These are phyloP conservation scores for Valencia hispanica DNA, from an alignment of 2,797 vertebrate species.

Conservation along the genomic window DNA sequence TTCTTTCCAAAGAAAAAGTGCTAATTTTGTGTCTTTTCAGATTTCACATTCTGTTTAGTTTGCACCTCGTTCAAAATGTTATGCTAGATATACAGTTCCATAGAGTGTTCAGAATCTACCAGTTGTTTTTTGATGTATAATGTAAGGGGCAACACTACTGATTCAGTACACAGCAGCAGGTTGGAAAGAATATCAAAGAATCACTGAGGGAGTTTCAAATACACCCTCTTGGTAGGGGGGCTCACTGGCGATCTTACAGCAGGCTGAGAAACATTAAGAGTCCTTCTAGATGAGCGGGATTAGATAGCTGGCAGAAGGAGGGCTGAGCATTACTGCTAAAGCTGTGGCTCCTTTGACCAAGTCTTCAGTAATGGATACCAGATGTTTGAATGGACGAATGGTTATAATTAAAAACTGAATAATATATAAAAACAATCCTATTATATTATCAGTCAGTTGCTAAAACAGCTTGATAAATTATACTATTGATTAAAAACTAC, in stretches of 20 bases:
- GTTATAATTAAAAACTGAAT: neutral
- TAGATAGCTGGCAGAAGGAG: neutral
- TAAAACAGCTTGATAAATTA: neutral
- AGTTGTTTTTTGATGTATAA: neutral
- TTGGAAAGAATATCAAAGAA: neutral
- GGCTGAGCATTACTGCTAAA: neutral
- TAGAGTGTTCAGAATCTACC: neutral
- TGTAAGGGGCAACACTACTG: neutral
- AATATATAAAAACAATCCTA: neutral
- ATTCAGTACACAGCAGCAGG: neutral
- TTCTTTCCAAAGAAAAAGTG: constrained; percentile 11
- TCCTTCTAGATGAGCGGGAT: neutral
- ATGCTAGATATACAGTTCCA: neutral
- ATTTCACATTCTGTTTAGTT: constrained; percentile 1
- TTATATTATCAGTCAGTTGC: neutral
- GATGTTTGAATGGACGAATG: neutral
- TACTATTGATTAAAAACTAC: neutral
- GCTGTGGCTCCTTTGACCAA: neutral
- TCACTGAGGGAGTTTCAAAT: neutral
- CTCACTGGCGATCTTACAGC: neutral
- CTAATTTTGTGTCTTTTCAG: neutral
- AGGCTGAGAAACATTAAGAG: neutral
- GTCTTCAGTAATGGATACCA: neutral
- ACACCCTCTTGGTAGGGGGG: neutral
- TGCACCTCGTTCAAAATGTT: neutral